Conservation (phyloP, 23 tunicate species). For the Styela clava region DNA sequence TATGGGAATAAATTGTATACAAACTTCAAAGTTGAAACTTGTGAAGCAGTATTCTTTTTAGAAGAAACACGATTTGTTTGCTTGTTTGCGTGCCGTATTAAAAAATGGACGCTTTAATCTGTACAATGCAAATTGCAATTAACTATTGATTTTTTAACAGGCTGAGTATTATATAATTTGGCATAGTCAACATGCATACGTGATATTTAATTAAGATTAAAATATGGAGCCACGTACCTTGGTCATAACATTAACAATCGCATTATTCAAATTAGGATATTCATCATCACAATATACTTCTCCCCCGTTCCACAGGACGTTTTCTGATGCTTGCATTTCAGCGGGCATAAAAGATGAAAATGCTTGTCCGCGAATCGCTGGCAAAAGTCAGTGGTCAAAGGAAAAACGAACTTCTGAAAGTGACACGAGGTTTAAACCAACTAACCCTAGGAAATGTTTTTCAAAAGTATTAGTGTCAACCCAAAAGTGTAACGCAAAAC, state of each 20-base stretch:
- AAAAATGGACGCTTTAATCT: not conserved
- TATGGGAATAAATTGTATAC: no score
- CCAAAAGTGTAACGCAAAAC: not conserved
- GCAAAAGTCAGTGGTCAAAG: not conserved
- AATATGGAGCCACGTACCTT: not conserved
- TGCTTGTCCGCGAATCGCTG: not conserved
- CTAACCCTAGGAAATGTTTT: not conserved
- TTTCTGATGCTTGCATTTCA: not conserved
- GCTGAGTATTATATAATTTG: no score
- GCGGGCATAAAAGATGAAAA: not conserved
- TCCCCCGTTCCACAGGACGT: conserved; percentile 5
- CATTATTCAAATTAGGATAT: not conserved
- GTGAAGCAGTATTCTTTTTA: no score
- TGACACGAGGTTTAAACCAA: not conserved
- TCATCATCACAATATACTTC: not conserved
- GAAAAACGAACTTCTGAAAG: conserved; percentile 7
- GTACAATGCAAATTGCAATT: no score
- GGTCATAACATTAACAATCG: not conserved
- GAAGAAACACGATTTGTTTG: no score
- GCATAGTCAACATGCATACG: no score
- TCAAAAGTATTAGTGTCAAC: conserved; percentile 2
- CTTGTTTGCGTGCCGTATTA: not conserved
- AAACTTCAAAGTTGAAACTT: no score
- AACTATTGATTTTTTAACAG: not conserved
- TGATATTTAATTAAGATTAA: no score